phyloP scores from a whole-genome alignment of 2,113 vertebrate species.

The Suncus etruscus region DNA sequence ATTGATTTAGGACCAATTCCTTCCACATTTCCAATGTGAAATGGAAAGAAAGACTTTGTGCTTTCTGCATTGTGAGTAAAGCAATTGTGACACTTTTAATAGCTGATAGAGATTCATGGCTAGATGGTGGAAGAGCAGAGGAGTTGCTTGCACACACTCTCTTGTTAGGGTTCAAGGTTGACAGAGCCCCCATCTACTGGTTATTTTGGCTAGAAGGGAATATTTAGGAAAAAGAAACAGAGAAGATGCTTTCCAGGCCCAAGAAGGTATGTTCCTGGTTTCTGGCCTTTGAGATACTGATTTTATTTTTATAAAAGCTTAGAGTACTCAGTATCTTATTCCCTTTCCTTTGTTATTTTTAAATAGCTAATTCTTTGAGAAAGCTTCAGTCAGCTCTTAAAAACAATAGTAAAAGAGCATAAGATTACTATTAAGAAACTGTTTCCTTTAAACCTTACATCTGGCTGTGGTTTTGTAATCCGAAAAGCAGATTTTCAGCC shows the following conservation, averaged over 20 bases:
- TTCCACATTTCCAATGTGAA: background rate
- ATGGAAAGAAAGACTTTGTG: background rate
- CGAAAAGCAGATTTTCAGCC: constrained; percentile 57
- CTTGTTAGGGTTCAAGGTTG: background rate
- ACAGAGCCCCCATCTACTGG: background rate
- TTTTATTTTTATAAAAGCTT: background rate
- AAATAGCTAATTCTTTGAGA: constrained; percentile 1
- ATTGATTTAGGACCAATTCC: constrained; percentile 3
- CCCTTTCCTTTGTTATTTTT: background rate
- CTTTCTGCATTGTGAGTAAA: background rate
- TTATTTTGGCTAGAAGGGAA: background rate
- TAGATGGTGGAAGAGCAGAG: background rate
- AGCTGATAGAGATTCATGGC: background rate
- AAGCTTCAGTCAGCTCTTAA: constrained; percentile 24
- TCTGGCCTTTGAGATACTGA: background rate
- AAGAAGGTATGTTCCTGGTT: background rate
- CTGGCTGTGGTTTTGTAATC: constrained; percentile 48
- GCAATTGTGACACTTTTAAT: background rate
- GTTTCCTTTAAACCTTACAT: constrained; percentile 49
- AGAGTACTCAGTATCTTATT: background rate
- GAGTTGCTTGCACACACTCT: fast-evolving
- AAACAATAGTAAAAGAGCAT: constrained; percentile 24
- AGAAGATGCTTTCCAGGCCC: background rate
- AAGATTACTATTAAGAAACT: constrained; percentile 16
- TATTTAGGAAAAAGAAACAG: background rate